Conservation (phyloP, 2,113 vertebrate species). For the Ictalurus punctatus region DNA sequence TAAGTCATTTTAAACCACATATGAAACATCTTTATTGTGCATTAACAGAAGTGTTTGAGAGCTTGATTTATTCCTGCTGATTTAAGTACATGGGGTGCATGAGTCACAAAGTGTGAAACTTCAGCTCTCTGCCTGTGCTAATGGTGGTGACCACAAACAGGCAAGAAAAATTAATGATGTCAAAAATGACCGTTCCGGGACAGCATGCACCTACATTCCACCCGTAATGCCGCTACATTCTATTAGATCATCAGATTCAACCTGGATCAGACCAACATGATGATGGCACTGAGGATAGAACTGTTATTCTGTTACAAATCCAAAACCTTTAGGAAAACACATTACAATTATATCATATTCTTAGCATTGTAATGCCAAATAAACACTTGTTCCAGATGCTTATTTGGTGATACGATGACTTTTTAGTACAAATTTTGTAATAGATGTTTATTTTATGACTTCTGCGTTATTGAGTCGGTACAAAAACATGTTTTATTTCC, state of each 20-base stretch:
- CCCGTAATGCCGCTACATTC: background rate
- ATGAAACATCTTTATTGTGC: background rate
- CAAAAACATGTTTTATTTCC: background rate
- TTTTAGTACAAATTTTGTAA: background rate
- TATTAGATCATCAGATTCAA: background rate
- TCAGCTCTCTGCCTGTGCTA: background rate
- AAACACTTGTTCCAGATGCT: background rate
- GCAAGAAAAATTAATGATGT: background rate
- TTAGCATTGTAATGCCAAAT: background rate
- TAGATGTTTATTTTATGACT: background rate
- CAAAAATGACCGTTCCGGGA: background rate
- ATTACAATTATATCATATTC: background rate
- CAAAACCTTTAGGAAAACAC: background rate
- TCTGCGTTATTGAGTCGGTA: background rate
- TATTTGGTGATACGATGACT: background rate
- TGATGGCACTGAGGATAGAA: background rate
- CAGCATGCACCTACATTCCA: background rate
- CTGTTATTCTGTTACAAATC: background rate
- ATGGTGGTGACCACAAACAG: background rate
- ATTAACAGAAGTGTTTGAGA: background rate
- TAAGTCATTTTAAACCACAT: constrained; percentile 11
- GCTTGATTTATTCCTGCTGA: constrained; percentile 2
- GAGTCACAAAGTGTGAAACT: background rate
- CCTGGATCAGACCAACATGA: background rate
- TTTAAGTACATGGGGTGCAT: background rate